phyloP scores from a whole-genome alignment of 2,113 vertebrate species.

The Rhegmatorhina hoffmannsi region DNA sequence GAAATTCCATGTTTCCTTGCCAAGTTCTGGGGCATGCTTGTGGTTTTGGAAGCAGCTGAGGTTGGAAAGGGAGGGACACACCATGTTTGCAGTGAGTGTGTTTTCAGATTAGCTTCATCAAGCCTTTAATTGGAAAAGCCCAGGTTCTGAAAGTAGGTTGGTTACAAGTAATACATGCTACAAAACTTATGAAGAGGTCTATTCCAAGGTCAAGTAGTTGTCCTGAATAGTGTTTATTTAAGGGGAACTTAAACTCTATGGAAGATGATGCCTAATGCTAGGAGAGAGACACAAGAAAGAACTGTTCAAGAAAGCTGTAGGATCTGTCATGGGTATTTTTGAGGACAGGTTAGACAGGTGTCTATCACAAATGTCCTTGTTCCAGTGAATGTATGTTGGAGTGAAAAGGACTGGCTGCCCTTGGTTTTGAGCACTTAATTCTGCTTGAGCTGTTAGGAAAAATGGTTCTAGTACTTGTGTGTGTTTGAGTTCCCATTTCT shows the following conservation, averaged over 20 bases:
- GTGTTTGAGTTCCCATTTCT: not conserved
- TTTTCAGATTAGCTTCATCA: not conserved
- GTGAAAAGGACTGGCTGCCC: not conserved
- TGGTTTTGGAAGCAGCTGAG: not conserved
- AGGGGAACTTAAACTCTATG: not conserved
- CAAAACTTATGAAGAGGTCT: not conserved
- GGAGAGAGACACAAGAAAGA: not conserved
- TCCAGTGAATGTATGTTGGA: not conserved
- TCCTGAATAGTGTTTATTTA: not conserved
- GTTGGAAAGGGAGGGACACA: not conserved
- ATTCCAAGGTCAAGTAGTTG: not conserved
- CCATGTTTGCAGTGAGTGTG: not conserved
- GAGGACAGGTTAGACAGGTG: not conserved
- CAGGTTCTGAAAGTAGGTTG: not conserved
- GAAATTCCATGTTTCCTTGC: not conserved
- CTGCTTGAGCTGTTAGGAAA: not conserved
- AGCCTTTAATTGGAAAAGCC: not conserved
- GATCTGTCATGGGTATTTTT: not conserved
- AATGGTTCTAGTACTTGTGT: accelerated
- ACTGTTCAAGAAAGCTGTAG: not conserved
- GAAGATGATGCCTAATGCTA: not conserved
- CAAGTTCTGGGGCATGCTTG: not conserved
- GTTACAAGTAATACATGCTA: not conserved
- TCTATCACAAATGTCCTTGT: not conserved
- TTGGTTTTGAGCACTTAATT: not conserved